Evolutionary conservation across 2,888 invertebrate genomes (phyloP).

Genomic region (Hypolimnas misippus): DNA sequence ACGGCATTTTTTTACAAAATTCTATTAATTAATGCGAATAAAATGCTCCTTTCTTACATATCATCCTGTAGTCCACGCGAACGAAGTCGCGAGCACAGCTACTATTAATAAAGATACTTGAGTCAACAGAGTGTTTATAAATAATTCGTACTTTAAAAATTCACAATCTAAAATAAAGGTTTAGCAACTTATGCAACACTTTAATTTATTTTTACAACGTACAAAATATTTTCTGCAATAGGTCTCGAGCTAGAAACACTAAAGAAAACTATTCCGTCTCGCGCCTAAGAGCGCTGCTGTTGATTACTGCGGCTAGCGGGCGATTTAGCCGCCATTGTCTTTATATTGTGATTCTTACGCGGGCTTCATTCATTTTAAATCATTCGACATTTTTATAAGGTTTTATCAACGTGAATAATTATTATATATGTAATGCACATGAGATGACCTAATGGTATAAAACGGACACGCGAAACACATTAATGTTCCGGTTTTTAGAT

Average conservation of each 20-base stretch:
- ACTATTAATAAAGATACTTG: too few species aligned
- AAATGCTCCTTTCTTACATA: too few species aligned
- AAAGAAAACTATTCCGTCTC: conserved; percentile 4
- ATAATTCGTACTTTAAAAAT: too few species aligned
- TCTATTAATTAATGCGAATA: too few species aligned
- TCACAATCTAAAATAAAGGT: background rate
- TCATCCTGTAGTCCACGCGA: too few species aligned
- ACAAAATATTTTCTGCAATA: background rate
- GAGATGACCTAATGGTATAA: too few species aligned
- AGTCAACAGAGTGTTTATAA: too few species aligned
- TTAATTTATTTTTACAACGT: conserved; percentile 1
- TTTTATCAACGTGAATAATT: background rate
- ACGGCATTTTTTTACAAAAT: too few species aligned
- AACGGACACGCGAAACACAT: too few species aligned
- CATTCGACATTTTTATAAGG: background rate
- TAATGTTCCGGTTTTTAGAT: too few species aligned
- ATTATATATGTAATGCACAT: too few species aligned
- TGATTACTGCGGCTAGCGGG: conserved; percentile 7
- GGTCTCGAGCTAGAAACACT: conserved; percentile 1
- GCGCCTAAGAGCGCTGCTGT: conserved; percentile 3
- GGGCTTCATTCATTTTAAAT: background rate
- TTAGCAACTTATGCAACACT: background rate
- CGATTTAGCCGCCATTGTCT: conserved; percentile 11
- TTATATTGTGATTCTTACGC: conserved; percentile 1
- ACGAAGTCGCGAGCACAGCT: too few species aligned